These are phyloP conservation scores for Phataginus tetradactyla DNA, from an alignment of 2,797 vertebrate genomes.

Conservation along the genomic window DNA sequence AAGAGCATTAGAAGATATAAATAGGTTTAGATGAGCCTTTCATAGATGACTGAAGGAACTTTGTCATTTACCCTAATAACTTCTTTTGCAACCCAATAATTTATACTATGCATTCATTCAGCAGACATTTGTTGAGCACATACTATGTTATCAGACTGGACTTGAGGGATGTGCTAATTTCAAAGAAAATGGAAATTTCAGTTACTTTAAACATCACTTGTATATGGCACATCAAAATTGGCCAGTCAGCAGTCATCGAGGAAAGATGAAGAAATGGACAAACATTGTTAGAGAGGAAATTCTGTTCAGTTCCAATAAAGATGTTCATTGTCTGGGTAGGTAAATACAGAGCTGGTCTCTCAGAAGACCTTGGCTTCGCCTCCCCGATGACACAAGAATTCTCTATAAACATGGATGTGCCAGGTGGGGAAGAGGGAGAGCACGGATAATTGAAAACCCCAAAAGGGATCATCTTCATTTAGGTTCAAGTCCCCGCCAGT, in stretches of 20 bases:
- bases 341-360: not conserved
- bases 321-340: not conserved
- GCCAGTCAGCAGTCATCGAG: not conserved
- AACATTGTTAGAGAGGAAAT: not conserved
- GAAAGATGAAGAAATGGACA: not conserved
- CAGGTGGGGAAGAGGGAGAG: not conserved
- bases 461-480: not conserved
- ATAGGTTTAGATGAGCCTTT: not conserved
- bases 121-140: not conserved
- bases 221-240: not conserved
- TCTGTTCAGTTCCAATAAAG: not conserved
- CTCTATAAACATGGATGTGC: not conserved
- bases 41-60: not conserved
- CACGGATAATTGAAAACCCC: not conserved
- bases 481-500: not conserved
- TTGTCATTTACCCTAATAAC: not conserved
- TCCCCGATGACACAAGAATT: not conserved
- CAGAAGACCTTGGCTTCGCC: not conserved
- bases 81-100: not conserved
- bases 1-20: not conserved
- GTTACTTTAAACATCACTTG: not conserved
- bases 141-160: not conserved
- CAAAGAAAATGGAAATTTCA: not conserved
- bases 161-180: slow-evolving; percentile 4
- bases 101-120: not conserved